Evolutionary conservation across 2,113 vertebrate genomes (phyloP).

Genomic region (Oncorhynchus nerka): DNA sequence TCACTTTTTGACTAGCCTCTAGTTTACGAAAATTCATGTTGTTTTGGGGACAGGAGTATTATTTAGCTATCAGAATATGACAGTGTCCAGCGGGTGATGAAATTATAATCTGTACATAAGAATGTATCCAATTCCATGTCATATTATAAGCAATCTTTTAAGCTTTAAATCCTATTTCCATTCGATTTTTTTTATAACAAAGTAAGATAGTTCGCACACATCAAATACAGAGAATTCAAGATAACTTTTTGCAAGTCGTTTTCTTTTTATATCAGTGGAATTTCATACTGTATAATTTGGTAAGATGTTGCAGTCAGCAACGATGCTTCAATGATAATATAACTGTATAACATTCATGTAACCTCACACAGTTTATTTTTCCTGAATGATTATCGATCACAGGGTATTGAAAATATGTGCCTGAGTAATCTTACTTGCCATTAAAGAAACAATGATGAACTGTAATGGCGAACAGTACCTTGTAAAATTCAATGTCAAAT

Average conservation of each 20-base stretch:
- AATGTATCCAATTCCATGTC: constrained; percentile 47
- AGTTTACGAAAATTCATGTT: constrained; percentile 8
- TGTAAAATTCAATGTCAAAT: constrained; percentile 44
- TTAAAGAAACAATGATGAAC: constrained; percentile 52
- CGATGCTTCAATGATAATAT: constrained; percentile 11
- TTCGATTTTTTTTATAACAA: constrained; percentile 24
- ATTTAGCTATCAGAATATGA: constrained; percentile 4
- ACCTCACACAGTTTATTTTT: constrained; percentile 26
- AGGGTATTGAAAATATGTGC: constrained; percentile 56
- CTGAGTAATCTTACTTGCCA: constrained; percentile 51
- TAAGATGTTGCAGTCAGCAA: background rate
- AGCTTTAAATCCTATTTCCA: constrained; percentile 21
- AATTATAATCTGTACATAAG: constrained; percentile 43
- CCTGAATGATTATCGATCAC: background rate
- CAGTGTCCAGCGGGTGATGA: constrained; percentile 11
- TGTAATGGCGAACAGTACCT: constrained; percentile 22
- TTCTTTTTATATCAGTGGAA: constrained; percentile 1
- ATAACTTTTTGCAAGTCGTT: constrained; percentile 7
- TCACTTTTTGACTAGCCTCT: constrained; percentile 19
- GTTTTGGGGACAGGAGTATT: background rate
- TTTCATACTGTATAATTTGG: constrained; percentile 1
- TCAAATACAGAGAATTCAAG: background rate
- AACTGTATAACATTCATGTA: constrained; percentile 35
- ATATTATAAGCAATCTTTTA: constrained; percentile 17
- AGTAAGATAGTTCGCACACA: background rate